phyloP scores from a whole-genome alignment of 2,888 invertebrate species.

The Napeogenes sylphis region DNA sequence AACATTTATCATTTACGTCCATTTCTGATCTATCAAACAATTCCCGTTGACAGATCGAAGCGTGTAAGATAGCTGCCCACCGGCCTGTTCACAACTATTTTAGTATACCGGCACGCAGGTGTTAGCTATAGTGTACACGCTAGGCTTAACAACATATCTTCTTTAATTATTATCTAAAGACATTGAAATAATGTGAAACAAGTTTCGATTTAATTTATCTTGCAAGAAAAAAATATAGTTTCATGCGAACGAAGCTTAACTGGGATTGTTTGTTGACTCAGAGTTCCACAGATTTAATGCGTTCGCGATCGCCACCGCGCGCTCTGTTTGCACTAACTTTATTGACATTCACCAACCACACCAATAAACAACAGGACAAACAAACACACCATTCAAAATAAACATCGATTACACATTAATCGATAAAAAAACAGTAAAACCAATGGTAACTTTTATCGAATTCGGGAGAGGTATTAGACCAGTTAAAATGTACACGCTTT shows the following conservation, averaged over 20 bases:
- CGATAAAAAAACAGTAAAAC: conserved; percentile 1
- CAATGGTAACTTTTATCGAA: not conserved
- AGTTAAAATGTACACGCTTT: conserved; percentile 1
- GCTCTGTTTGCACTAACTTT: conserved; percentile 19
- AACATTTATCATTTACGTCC: conserved; percentile 2
- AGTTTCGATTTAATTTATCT: no score
- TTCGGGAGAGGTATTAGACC: not conserved
- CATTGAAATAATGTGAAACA: no score
- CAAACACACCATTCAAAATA: conserved; percentile 12
- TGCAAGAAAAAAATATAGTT: not conserved
- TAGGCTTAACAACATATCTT: no score
- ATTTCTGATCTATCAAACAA: conserved; percentile 20
- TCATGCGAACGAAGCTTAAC: not conserved
- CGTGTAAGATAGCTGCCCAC: conserved; percentile 14
- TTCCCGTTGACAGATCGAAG: conserved; percentile 24
- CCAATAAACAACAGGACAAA: conserved; percentile 20
- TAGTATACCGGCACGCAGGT: conserved; percentile 12
- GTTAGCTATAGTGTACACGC: not conserved
- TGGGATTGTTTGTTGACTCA: conserved; percentile 22
- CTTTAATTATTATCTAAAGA: no score
- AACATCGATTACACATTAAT: conserved; percentile 14
- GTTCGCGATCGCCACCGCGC: conserved; percentile 8
- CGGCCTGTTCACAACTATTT: conserved; percentile 15
- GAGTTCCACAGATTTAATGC: conserved; percentile 15
- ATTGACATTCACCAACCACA: conserved; percentile 12